A percentile compares a stretch with the other conserved stretches of the same genome.
Conservation (phyloP, 2,113 vertebrate species). For the Oncorhynchus nerka region DNA sequence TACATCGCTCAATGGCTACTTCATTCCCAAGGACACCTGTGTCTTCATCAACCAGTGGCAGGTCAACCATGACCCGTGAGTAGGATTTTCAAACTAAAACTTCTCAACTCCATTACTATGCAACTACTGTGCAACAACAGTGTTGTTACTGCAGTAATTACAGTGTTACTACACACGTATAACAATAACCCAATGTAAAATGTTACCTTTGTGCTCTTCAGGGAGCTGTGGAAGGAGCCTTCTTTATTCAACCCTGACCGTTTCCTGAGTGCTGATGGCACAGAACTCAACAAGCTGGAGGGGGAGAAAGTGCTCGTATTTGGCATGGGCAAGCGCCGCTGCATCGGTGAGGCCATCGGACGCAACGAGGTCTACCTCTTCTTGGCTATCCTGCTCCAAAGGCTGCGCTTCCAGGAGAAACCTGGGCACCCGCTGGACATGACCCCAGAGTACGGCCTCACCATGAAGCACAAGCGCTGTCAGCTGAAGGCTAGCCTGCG, state of each 20-base stretch:
- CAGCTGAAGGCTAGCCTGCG: conserved; percentile 70
- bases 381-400: conserved; percentile 84
- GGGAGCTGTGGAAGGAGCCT: conserved; percentile 87
- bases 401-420: conserved; percentile 71
- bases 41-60: conserved; percentile 98
- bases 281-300: conserved; percentile 66
- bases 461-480: conserved; percentile 85
- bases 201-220: conserved; percentile 45
- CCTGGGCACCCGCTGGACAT: conserved; percentile 74
- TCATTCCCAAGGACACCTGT: conserved; percentile 87
- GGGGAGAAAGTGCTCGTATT: conserved; percentile 83
- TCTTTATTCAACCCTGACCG: conserved; percentile 81
- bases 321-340: conserved; percentile 86
- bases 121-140: too few relatives aligned
- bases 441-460: conserved; percentile 86
- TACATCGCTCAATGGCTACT: conserved; percentile 83
- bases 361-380: conserved; percentile 89
- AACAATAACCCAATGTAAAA: neutral
- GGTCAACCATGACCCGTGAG: conserved; percentile 92
- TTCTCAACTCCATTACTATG: neutral
- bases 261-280: conserved; percentile 75
- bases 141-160: too few relatives aligned
- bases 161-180: too few relatives aligned
- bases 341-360: conserved; percentile 85
- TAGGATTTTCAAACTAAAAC: conserved; percentile 34